phyloP scores from a whole-genome alignment of 2,888 invertebrate genomes.

The Agrochola circellaris region DNA sequence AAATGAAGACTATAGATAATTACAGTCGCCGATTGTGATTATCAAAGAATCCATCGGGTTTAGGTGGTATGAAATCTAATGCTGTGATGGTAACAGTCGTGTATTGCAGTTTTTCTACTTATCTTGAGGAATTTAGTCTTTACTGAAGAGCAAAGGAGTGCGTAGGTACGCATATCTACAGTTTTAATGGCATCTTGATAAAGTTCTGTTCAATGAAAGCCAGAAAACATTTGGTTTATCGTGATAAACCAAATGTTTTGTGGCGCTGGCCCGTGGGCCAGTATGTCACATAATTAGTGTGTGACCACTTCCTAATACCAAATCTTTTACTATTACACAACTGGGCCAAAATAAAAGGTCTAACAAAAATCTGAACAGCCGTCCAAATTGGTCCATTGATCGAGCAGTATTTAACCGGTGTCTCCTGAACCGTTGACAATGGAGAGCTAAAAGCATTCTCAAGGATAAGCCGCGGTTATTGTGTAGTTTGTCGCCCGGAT shows the following conservation, averaged over 20 bases:
- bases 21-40: too few relatives aligned
- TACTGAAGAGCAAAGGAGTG: not conserved
- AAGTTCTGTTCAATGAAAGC: not conserved
- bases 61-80: not conserved
- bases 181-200: not conserved
- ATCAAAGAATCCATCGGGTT: not conserved
- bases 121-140: not conserved
- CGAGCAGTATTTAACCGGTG: conserved; percentile 54
- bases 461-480: conserved; percentile 82
- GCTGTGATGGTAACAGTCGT: not conserved
- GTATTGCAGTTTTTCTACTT: not conserved
- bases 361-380: conserved; percentile 38
- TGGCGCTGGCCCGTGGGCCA: too few relatives aligned
- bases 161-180: not conserved
- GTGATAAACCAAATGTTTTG: too few relatives aligned
- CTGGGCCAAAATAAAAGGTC: conserved; percentile 32
- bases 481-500: conserved; percentile 79
- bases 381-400: conserved; percentile 50
- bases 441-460: conserved; percentile 76
- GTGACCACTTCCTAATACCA: not conserved
- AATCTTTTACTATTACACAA: conserved; percentile 39
- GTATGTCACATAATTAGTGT: conserved; percentile 13
- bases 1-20: too few relatives aligned
- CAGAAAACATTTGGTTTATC: not conserved
- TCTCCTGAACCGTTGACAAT: conserved; percentile 73